These are phyloP conservation scores for Sternarchorhynchus goeldii DNA, from an alignment of 2,797 vertebrate species.

Conservation along the genomic window DNA sequence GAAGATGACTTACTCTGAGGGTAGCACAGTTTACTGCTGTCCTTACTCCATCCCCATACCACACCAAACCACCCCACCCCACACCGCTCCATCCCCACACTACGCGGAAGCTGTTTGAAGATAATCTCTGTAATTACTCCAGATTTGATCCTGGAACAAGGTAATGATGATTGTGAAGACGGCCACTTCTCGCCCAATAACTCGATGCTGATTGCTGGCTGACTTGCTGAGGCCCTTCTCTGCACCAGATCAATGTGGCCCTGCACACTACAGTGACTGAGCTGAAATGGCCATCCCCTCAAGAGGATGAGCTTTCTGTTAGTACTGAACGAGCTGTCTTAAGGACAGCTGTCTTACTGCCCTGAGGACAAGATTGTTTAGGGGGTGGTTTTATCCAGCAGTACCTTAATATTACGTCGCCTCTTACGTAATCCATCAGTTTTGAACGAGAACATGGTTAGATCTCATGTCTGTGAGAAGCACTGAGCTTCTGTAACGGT, in stretches of 20 bases:
- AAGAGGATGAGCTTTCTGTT: constrained; percentile 11
- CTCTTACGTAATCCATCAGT: constrained; percentile 6
- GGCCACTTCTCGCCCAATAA: neutral
- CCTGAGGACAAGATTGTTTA: neutral
- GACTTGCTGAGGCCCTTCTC: constrained; percentile 4
- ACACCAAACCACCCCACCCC: too few relatives aligned
- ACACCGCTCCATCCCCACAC: neutral
- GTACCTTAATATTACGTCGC: constrained; percentile 2
- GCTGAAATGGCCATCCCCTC: constrained; percentile 16
- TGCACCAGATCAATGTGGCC: constrained; percentile 28
- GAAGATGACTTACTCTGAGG: constrained; percentile 12
- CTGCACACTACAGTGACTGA: constrained; percentile 2
- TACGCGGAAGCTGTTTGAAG: constrained; percentile 36
- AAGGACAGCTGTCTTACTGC: constrained; percentile 4
- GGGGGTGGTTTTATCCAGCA: neutral
- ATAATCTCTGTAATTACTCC: constrained; percentile 53
- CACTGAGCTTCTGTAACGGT: constrained; percentile 10
- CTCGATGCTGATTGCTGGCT: constrained; percentile 33
- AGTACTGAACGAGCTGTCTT: constrained; percentile 17
- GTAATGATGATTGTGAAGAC: constrained; percentile 37
- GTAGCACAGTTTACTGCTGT: constrained; percentile 8
- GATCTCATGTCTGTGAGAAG: neutral
- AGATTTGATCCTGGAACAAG: constrained; percentile 43
- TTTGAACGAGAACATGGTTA: neutral
- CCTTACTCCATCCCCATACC: neutral